These are phyloP conservation scores for Amaurobius ferox DNA, from an alignment of 2,888 invertebrate genomes.

Conservation along the genomic window DNA sequence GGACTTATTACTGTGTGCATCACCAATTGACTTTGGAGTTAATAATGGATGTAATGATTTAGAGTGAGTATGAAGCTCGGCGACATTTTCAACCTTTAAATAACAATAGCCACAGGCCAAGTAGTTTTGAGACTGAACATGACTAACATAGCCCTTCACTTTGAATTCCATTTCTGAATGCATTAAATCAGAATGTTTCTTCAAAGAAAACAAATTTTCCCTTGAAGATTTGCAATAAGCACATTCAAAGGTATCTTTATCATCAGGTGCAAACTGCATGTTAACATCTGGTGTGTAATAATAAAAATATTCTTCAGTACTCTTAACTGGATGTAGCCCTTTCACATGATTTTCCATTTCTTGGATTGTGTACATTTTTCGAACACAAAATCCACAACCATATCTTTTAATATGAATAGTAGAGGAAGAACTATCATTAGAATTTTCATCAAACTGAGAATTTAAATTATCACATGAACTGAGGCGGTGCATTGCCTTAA, in stretches of 20 bases:
- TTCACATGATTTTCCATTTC: slow-evolving; percentile 46
- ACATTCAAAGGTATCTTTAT: slow-evolving; percentile 46
- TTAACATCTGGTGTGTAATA: slow-evolving; percentile 48
- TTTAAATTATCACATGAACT: neutral
- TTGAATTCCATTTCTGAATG: slow-evolving; percentile 46
- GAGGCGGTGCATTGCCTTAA: neutral
- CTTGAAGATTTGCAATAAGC: slow-evolving; percentile 52
- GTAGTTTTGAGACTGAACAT: neutral
- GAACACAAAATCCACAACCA: slow-evolving; percentile 49
- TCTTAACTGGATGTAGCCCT: slow-evolving; percentile 20
- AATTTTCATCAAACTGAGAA: slow-evolving; percentile 16
- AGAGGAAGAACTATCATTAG: slow-evolving; percentile 3
- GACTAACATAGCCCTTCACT: slow-evolving; percentile 25
- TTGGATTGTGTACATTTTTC: slow-evolving; percentile 6
- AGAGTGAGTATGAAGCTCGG: slow-evolving; percentile 30
- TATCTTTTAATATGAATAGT: slow-evolving; percentile 19
- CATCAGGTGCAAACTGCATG: neutral
- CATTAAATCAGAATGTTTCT: slow-evolving; percentile 48
- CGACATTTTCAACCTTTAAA: neutral
- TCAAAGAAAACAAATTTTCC: slow-evolving; percentile 31
- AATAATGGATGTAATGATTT: slow-evolving; percentile 22
- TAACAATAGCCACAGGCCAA: slow-evolving; percentile 52
- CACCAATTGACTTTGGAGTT: slow-evolving; percentile 24
- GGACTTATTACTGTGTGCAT: neutral
- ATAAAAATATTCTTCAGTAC: slow-evolving; percentile 26